These are phyloP conservation scores for Dicrurus megarhynchus DNA, from an alignment of 2,113 vertebrate species.

Conservation along the genomic window DNA sequence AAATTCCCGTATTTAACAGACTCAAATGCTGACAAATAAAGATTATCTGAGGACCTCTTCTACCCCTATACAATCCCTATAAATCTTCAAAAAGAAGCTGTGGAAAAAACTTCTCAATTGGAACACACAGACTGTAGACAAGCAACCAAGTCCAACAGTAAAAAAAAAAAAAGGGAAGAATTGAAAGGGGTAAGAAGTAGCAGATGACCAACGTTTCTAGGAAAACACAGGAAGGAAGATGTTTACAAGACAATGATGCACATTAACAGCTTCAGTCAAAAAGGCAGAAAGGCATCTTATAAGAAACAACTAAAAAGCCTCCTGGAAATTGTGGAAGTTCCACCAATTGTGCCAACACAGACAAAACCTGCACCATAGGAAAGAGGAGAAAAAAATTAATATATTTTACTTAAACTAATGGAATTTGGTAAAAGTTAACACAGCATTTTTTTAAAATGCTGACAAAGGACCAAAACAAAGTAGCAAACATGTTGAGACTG, in stretches of 20 bases:
- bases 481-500: not conserved
- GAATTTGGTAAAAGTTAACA: not conserved
- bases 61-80: not conserved
- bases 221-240: not conserved
- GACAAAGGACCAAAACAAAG: not conserved
- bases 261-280: not conserved
- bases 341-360: not conserved
- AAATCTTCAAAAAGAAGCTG: not conserved
- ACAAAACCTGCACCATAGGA: not conserved
- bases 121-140: not conserved
- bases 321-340: not conserved
- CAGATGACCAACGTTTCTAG: not conserved
- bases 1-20: not conserved
- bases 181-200: not conserved
- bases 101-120: not conserved
- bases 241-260: not conserved
- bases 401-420: not conserved
- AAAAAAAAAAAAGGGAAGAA: not conserved
- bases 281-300: not conserved
- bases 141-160: not conserved
- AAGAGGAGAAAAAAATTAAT: rapidly evolving
- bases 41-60: not conserved
- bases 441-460: not conserved
- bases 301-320: not conserved
- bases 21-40: not conserved